A percentile compares a stretch with the other conserved stretches of the same genome.
Conservation (phyloP, 2,113 vertebrate species). For the Centropristis striata region DNA sequence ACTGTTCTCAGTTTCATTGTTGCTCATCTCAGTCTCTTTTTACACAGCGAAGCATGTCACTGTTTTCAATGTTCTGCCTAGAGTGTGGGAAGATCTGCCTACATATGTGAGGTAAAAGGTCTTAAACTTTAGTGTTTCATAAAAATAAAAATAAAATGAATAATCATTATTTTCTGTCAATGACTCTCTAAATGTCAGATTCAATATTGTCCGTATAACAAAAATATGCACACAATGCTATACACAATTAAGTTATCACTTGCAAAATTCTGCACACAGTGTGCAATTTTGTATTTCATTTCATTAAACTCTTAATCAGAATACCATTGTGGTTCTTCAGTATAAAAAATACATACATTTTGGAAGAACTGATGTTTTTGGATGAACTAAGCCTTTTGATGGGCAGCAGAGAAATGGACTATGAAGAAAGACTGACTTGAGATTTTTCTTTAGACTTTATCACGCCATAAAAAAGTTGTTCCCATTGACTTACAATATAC, state of each 20-base stretch:
- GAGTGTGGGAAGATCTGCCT: conserved; percentile 16
- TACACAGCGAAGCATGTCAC: background rate
- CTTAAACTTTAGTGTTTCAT: background rate
- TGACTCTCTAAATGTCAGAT: background rate
- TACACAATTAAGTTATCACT: background rate
- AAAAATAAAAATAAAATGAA: too few relatives aligned
- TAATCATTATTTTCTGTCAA: background rate
- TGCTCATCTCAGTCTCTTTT: conserved; percentile 32
- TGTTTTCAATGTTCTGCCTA: conserved; percentile 1
- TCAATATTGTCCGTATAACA: background rate
- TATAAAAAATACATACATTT: background rate
- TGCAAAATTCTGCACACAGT: background rate
- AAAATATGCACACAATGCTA: background rate
- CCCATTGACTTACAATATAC: background rate
- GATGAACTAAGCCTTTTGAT: background rate
- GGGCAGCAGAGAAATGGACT: background rate
- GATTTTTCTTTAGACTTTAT: background rate
- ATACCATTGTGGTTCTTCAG: background rate
- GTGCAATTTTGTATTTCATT: background rate
- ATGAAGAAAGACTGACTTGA: background rate
- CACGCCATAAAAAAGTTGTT: background rate
- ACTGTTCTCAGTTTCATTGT: conserved; percentile 49
- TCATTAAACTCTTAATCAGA: background rate
- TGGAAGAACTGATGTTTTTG: background rate
- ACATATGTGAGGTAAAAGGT: background rate